phyloP scores from a whole-genome alignment of 2,113 vertebrate genomes.

The Burhinus oedicnemus region DNA sequence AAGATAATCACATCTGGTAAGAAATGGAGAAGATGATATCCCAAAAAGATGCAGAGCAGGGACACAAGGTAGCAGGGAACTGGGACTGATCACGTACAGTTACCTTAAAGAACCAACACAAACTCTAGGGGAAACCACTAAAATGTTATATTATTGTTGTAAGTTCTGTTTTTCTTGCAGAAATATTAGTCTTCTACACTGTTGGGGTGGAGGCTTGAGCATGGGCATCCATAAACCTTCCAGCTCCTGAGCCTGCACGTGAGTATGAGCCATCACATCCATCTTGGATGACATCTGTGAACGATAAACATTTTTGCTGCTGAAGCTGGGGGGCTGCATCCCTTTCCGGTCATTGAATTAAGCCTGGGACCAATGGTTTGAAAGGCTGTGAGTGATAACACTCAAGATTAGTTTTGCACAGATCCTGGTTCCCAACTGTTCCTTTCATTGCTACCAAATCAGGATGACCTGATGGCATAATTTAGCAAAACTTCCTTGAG shows the following conservation, averaged over 20 bases:
- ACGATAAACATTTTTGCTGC: background rate
- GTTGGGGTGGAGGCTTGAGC: rapidly evolving
- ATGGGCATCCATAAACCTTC: background rate
- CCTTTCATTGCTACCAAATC: background rate
- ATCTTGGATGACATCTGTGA: background rate
- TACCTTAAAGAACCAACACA: background rate
- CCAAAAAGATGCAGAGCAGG: background rate
- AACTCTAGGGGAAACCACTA: background rate
- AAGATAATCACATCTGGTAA: background rate
- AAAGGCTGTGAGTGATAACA: background rate
- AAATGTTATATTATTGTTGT: background rate
- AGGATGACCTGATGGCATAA: too few species aligned
- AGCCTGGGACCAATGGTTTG: background rate
- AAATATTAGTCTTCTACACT: background rate
- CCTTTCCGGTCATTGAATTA: background rate
- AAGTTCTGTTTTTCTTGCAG: background rate
- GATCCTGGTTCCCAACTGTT: background rate
- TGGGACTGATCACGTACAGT: rapidly evolving
- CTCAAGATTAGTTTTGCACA: background rate
- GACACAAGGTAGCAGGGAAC: rapidly evolving
- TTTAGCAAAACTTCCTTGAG: background rate
- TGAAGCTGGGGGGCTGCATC: background rate
- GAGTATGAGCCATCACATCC: background rate
- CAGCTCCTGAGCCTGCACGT: rapidly evolving
- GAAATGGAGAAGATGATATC: background rate